Conservation (phyloP, 2,113 vertebrate species). For the Myrmophylax atrothorax region DNA sequence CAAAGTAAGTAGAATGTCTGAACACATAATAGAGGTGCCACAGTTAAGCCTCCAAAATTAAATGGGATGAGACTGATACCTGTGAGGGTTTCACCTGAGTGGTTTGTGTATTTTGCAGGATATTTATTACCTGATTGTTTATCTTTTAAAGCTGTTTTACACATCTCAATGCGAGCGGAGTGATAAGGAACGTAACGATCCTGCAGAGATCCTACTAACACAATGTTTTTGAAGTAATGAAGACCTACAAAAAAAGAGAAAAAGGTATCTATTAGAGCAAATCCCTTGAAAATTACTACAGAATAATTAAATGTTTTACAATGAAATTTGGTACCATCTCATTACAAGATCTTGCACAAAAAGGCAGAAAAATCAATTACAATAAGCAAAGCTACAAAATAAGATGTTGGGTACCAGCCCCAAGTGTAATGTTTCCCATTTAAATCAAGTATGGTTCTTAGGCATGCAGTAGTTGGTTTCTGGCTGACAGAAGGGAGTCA, state of each 20-base stretch:
- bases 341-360: background rate
- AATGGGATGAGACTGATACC: background rate
- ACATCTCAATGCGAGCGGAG: slow-evolving; percentile 98
- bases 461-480: background rate
- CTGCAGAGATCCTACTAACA: slow-evolving; percentile 95
- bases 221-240: slow-evolving; percentile 96
- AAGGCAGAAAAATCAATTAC: background rate
- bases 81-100: background rate
- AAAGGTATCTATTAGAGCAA: background rate
- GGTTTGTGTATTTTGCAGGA: background rate
- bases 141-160: slow-evolving; percentile 98
- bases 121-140: slow-evolving; percentile 91
- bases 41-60: background rate
- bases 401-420: background rate
- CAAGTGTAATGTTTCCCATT: background rate
- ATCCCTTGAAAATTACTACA: background rate
- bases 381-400: background rate
- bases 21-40: background rate
- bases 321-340: background rate
- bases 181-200: slow-evolving; percentile 98
- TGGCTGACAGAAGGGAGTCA: background rate
- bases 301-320: background rate
- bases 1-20: background rate
- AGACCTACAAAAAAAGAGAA: slow-evolving; percentile 79
- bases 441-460: background rate